Conservation (phyloP, 2,113 vertebrate genomes). For the Gulo gulo region DNA sequence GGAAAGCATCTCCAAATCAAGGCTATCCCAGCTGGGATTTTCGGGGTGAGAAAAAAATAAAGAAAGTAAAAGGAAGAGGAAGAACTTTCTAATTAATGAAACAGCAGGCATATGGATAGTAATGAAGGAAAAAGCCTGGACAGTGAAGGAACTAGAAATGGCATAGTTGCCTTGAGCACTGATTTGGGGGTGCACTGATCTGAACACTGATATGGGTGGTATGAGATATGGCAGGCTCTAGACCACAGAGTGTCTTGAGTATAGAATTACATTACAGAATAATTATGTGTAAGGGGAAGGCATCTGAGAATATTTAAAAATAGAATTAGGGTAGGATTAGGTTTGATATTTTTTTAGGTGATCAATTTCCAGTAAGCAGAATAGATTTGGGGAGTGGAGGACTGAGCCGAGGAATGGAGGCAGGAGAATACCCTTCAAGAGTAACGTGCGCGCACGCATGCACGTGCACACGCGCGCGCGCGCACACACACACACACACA, state of each 20-base stretch:
- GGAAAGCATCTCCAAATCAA: neutral
- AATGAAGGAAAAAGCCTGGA: too few species aligned
- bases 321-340: neutral
- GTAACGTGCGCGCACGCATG: neutral
- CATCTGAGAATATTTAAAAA: neutral
- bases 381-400: neutral
- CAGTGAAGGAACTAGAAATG: accelerated
- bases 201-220: accelerated
- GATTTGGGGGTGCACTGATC: accelerated
- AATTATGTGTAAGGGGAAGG: neutral
- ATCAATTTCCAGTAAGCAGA: neutral
- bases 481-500: neutral
- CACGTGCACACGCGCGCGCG: too few species aligned
- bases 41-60: neutral
- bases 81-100: neutral
- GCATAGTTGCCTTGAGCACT: accelerated
- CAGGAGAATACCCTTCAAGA: neutral
- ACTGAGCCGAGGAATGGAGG: neutral
- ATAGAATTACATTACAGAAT: neutral
- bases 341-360: neutral
- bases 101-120: neutral
- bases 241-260: neutral
- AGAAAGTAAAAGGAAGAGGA: neutral
- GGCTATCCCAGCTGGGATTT: neutral
- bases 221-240: accelerated